Conservation (phyloP, 2,888 invertebrate species). For the Theodoxus fluviatilis region DNA sequence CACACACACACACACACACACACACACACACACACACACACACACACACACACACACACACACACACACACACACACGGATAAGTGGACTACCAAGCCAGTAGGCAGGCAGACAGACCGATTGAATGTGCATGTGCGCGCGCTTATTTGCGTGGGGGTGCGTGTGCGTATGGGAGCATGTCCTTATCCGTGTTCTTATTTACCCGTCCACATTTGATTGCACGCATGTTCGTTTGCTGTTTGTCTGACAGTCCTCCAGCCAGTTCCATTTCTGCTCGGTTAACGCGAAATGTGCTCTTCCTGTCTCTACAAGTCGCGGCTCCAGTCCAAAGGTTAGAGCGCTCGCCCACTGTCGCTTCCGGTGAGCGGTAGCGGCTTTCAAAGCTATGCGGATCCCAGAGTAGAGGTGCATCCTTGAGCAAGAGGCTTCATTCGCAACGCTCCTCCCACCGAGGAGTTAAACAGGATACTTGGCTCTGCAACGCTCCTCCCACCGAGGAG, state of each 20-base stretch:
- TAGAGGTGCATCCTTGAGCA: too few species aligned
- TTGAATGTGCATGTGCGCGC: background rate
- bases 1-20: background rate
- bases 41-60: background rate
- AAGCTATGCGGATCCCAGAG: too few species aligned
- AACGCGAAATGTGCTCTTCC: background rate
- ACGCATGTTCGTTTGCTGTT: background rate
- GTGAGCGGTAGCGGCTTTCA: too few species aligned
- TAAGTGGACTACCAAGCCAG: background rate
- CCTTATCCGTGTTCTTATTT: background rate
- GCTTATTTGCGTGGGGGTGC: constrained; percentile 6
- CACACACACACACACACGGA: background rate
- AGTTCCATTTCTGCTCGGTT: background rate
- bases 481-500: too few species aligned
- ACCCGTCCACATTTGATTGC: background rate
- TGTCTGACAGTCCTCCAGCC: background rate
- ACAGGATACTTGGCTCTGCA: too few species aligned
- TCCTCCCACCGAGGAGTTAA: too few species aligned
- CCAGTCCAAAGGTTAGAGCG: too few species aligned
- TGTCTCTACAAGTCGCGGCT: too few species aligned
- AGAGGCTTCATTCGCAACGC: too few species aligned
- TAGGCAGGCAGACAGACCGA: background rate
- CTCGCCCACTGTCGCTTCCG: too few species aligned
- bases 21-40: background rate
- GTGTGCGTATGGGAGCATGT: background rate